phyloP scores from a whole-genome alignment of 1,140 invertebrate species.

The Lasioglossum albipes region DNA sequence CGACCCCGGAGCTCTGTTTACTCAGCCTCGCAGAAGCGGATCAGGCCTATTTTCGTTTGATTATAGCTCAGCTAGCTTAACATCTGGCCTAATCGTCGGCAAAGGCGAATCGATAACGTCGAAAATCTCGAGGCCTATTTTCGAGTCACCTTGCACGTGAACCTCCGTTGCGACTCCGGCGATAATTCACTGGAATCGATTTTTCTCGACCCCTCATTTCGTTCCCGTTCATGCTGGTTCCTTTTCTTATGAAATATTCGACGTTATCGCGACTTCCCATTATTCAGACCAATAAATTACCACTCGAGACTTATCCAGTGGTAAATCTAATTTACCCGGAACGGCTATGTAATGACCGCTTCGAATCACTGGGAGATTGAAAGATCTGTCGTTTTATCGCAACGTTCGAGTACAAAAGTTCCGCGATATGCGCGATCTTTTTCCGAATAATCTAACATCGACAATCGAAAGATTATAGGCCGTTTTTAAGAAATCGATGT shows the following conservation, averaged over 20 bases:
- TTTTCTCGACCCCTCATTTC: neutral
- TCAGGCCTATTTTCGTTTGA: conserved; percentile 30
- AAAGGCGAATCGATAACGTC: conserved; percentile 45
- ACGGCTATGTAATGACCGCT: neutral
- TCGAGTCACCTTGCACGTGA: conserved; percentile 52
- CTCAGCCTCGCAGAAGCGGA: neutral
- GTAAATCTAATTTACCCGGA: neutral
- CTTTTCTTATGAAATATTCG: conserved; percentile 4
- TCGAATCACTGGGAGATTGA: neutral
- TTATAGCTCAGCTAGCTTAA: neutral
- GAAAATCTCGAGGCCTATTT: conserved; percentile 35
- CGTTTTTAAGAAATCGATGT: no score
- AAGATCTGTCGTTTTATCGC: neutral
- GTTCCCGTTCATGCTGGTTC: no score
- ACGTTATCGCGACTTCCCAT: neutral
- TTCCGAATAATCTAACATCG: no score
- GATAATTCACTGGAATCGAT: conserved; percentile 18
- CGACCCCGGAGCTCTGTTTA: neutral
- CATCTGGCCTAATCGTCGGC: neutral
- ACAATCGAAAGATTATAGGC: no score
- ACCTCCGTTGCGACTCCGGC: conserved; percentile 23
- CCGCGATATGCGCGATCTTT: no score
- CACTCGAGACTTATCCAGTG: neutral
- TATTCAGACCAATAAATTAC: conserved; percentile 20
- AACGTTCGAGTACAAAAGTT: neutral